phyloP scores from a whole-genome alignment of 1,140 invertebrate genomes.

The Penaeus japonicus region DNA sequence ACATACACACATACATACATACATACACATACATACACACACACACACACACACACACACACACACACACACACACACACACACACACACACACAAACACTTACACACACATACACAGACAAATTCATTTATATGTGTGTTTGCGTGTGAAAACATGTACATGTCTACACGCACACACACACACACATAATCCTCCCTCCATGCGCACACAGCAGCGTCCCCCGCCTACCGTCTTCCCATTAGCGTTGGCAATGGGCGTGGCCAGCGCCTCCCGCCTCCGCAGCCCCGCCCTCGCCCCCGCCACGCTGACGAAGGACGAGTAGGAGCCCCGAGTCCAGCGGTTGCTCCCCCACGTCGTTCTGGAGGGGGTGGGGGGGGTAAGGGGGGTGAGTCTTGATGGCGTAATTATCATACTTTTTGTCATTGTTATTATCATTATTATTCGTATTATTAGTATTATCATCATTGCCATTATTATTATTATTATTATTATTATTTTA shows the following conservation, averaged over 20 bases:
- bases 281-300: constrained; percentile 3
- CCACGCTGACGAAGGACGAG: constrained; percentile 33
- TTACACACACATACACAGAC: neutral
- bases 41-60: neutral
- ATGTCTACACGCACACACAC: neutral
- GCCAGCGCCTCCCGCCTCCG: neutral
- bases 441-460: no score
- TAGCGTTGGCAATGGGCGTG: constrained; percentile 6
- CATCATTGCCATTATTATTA: no score
- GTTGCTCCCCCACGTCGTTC: constrained; percentile 27
- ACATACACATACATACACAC: neutral
- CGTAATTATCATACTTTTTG: no score
- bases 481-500: no score
- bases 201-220: neutral
- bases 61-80: neutral
- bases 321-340: constrained; percentile 35
- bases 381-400: no score
- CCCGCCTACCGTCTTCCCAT: neutral
- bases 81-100: neutral
- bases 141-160: no score
- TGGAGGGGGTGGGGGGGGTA: neutral
- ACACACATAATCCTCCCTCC: no score
- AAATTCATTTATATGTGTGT: no score
- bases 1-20: neutral
- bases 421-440: no score